Conservation (phyloP, 1,140 invertebrate genomes). For the Brachionus paranguensis region DNA sequence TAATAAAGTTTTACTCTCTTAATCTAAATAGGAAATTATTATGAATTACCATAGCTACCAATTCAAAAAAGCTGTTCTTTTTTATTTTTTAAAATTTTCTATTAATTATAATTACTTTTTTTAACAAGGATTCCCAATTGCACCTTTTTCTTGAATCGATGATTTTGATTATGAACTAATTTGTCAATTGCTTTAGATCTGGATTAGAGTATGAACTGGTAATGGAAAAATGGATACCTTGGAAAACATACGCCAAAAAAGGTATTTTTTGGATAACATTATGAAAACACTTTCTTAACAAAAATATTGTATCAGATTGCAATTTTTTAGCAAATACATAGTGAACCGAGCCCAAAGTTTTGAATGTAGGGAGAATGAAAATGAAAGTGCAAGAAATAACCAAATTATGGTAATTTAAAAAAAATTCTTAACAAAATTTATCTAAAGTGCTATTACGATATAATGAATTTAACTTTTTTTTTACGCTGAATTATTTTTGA, state of each 20-base stretch:
- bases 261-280: background rate
- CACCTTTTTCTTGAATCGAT: background rate
- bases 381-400: background rate
- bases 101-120: background rate
- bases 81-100: background rate
- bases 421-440: too few species aligned
- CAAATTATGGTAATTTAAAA: background rate
- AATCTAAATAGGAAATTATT: background rate
- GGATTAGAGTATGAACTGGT: background rate
- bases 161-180: background rate
- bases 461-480: too few species aligned
- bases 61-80: background rate
- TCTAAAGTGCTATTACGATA: too few species aligned
- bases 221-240: background rate
- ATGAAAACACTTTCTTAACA: background rate
- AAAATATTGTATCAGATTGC: background rate
- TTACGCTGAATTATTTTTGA: too few species aligned
- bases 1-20: background rate
- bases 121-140: background rate
- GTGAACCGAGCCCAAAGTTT: background rate
- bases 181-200: background rate
- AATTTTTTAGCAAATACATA: conserved; percentile 8
- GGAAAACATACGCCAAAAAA: conserved; percentile 1
- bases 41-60: background rate
- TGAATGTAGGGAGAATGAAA: background rate